Evolutionary conservation across 2,888 invertebrate species (phyloP), one percentile per base, ranked within the genome.

Genomic region (Nowickia ferox): DNA sequence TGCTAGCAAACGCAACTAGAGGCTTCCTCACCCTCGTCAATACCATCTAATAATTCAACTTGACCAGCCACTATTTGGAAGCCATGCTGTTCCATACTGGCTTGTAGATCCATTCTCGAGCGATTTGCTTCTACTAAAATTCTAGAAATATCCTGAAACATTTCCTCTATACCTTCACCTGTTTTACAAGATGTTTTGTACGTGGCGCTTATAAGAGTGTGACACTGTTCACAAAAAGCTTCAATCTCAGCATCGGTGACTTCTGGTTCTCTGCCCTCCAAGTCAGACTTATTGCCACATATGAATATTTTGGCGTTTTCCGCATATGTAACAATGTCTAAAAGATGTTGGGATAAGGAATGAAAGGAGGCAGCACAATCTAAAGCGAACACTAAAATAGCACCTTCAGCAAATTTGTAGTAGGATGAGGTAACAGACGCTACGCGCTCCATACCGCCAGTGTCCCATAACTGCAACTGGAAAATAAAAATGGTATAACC

Each of bases 371-470:
- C 97, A 10, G 97, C 96, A 93, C 97, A 97, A 91, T 98, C 97
- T 87, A 97, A 93, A 51, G 97, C 96, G 93, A 98, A 98, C 9
- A 98, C 98, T 87, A 98, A 94, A 89, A 98, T 96, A 81, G 98
- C 98, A 84, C 98, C 98, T 92, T 98, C 98, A 4, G 98, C 97
- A 93, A 98, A 98, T 93, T 98, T 98, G 92, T 98, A 98, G 92
- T 98, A 98, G 91, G 97, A 97, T 42, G 97, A 97, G 13, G 98
- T 98, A 22, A 98, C 97, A 4, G 98, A 98, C 63, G 98, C 98
- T 87, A 98, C 98, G 89, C 98, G 94, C 93, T 98, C 98, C 97
- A 98, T 98, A 68, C 98, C 98, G 88, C 98, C 98, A 51, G 98
- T 98, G 92, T 98, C 98, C 98, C 98, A 98, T 88, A 98, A 93